Conservation (phyloP, 1,140 invertebrate genomes). For the Caerostris darwini region DNA sequence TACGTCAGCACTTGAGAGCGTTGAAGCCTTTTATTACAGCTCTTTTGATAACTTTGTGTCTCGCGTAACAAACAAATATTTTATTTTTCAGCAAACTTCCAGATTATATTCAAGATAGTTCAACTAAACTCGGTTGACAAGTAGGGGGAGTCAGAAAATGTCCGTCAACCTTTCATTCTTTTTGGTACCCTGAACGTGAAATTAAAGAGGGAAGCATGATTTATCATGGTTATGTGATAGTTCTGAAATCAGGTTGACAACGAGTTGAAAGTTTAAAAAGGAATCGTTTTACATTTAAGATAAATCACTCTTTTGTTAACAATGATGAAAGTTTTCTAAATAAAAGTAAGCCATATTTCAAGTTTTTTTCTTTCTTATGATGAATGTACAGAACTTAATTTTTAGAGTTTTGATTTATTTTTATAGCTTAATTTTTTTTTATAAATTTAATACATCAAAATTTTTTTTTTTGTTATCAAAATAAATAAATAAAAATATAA, state of each 20-base stretch:
- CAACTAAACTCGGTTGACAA: background rate
- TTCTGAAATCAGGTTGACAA: background rate
- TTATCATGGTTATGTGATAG: no score
- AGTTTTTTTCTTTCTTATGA: no score
- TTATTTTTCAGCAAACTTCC: background rate
- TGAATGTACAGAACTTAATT: no score
- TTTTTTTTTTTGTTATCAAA: no score
- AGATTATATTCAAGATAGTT: background rate
- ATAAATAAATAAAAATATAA: no score
- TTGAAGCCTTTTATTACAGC: slow-evolving; percentile 11
- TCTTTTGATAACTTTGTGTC: background rate
- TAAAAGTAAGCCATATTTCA: no score
- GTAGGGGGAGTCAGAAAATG: background rate
- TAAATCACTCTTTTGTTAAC: background rate
- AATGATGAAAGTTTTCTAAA: background rate
- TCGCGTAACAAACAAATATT: background rate
- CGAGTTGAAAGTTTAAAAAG: background rate
- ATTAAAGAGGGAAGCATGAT: background rate
- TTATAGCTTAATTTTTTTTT: no score
- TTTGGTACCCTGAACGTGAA: background rate
- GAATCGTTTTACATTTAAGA: background rate
- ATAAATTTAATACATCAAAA: no score
- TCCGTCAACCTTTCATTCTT: background rate
- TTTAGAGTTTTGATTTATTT: no score
- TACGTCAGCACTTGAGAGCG: background rate